Evolutionary conservation across 1,140 invertebrate genomes (phyloP), one percentile per base, ranked within the genome.

Genomic region (Drosophila eugracilis): DNA sequence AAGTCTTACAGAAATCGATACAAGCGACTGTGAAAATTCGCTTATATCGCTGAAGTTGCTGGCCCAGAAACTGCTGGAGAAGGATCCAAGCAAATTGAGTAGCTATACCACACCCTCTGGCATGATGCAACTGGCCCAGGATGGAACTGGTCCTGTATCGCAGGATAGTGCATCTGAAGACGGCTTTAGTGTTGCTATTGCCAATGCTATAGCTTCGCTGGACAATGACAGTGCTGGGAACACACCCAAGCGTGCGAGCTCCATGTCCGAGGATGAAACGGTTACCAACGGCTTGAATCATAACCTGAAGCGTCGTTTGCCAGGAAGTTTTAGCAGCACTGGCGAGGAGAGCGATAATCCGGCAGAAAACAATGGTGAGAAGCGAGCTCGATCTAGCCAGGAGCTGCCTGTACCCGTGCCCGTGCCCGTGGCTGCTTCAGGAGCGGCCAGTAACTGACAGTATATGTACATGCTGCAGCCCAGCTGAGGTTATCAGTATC

Each of bases 11-110:
- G 97, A 98, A 92, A 98, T 98, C 80, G 97, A 98, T 91, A 98
- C 97, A 2, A 96, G 96, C 19, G 97, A 98, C 92, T 98, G 97
- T 93, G 96, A 97, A 86, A 97, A 97, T 93, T 97, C 97, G 65
- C 93, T 98, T 62, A 95, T 96, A 78, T 98, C 97, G 92, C 93
- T 94, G 12, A 92, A 97, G 94, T 91, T 94, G 67, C 92, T 98
- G 77, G 97, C 97, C 42, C 94, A 96, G 76, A 96, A 96, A 78
- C 92, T 98, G 41, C 96, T 96, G 86, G 95, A 96, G 52, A 96
- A 97, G 80, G 96, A 97, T 92, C 95, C 96, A 0, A 96, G 75
- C 15, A 91, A 91, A 49, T 57, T 91, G 37, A 80, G 78, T 17
- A 75, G 78, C 21, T 91, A 91, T 30, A 91, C 88, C 2, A 90